Percentiles rank a stretch among this genome's conserved stretches.
Evolutionary conservation across 2,797 vertebrate species (phyloP).

Genomic region (Xiphophorus birchmanni): DNA sequence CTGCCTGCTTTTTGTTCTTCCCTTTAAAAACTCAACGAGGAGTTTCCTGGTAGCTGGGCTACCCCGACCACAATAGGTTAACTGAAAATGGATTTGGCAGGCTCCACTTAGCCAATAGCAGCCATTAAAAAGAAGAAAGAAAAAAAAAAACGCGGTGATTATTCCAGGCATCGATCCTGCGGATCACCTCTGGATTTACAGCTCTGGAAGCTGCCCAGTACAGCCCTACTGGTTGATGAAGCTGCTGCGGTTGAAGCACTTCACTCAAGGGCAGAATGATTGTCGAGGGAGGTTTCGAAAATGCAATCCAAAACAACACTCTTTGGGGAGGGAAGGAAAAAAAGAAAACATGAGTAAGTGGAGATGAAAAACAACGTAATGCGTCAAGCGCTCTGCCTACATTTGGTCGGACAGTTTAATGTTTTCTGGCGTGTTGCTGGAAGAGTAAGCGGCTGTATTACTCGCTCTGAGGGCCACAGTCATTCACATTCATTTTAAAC

Average conservation of each 20-base stretch:
- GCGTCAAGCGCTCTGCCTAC: slow-evolving; percentile 29
- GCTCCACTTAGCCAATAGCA: slow-evolving; percentile 34
- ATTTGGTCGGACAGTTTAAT: slow-evolving; percentile 29
- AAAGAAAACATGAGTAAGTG: slow-evolving; percentile 10
- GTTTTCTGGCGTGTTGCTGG: slow-evolving; percentile 33
- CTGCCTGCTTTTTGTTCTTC: slow-evolving; percentile 5
- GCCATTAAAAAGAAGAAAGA: slow-evolving; percentile 21
- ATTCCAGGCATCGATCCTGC: slow-evolving; percentile 41
- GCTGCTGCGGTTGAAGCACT: slow-evolving; percentile 35
- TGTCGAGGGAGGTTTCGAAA: slow-evolving; percentile 17
- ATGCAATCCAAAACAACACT: slow-evolving; percentile 26
- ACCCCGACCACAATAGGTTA: slow-evolving; percentile 5
- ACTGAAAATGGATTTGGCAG: slow-evolving; percentile 34
- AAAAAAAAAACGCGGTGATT: slow-evolving; percentile 11
- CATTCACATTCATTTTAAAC: slow-evolving; percentile 42
- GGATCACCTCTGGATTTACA: slow-evolving; percentile 27
- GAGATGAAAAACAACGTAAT: slow-evolving; percentile 22
- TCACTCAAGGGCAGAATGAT: slow-evolving; percentile 32
- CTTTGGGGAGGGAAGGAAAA: not conserved
- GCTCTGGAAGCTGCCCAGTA: slow-evolving; percentile 25
- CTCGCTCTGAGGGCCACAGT: slow-evolving; percentile 24
- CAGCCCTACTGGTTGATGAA: slow-evolving; percentile 30
- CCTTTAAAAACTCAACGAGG: slow-evolving; percentile 9
- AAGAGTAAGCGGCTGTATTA: slow-evolving; percentile 32
- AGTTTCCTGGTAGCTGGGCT: slow-evolving; percentile 13